Percentiles rank a stretch among this genome's conserved stretches.
phyloP scores from a whole-genome alignment of 2,888 invertebrate genomes.

The Andrena bucephala region DNA sequence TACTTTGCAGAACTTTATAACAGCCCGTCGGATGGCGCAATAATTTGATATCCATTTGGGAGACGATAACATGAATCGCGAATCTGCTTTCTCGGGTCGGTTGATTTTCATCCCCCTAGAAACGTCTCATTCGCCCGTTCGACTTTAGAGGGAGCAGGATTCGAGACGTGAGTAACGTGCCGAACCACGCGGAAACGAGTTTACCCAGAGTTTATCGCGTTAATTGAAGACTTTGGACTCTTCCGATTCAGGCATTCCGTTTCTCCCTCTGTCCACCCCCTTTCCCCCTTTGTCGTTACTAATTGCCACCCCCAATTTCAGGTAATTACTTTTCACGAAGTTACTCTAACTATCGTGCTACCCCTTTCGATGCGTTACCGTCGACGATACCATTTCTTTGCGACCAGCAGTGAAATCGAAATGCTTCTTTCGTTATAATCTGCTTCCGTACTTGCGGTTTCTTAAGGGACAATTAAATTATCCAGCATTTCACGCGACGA shows the following conservation, averaged over 20 bases:
- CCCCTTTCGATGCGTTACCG: conserved; percentile 40
- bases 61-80: conserved; percentile 1
- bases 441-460: background rate
- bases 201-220: conserved; percentile 64
- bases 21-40: background rate
- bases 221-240: conserved; percentile 72
- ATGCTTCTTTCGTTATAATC: background rate
- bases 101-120: background rate
- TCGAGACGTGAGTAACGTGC: conserved; percentile 39
- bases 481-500: background rate
- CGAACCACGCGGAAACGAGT: conserved; percentile 40
- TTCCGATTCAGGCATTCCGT: conserved; percentile 50
- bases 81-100: background rate
- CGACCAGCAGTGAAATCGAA: conserved; percentile 21
- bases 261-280: conserved; percentile 17
- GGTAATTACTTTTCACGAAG: conserved; percentile 74
- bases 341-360: conserved; percentile 30
- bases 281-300: conserved; percentile 38
- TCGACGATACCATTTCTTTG: background rate
- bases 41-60: conserved; percentile 3
- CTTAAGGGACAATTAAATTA: background rate
- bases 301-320: conserved; percentile 71
- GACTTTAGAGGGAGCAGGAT: conserved; percentile 13
- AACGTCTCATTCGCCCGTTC: conserved; percentile 26
- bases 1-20: background rate